phyloP scores from a whole-genome alignment of 30 jellyfish, hydroid and myxozoan genomes.

The Catostylus mosaicus region DNA sequence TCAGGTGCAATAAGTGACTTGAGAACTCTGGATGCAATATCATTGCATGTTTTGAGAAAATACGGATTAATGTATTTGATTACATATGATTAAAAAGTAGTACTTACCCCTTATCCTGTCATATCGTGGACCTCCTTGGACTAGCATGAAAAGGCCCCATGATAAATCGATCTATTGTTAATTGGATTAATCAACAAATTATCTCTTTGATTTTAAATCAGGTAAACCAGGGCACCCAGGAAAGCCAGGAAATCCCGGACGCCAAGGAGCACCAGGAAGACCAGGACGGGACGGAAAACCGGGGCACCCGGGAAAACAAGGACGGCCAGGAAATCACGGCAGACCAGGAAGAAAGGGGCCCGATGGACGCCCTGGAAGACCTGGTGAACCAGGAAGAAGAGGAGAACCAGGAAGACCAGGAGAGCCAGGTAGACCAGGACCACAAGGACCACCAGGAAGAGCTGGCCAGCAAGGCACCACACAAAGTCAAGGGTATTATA shows the following conservation, averaged over 20 bases:
- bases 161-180: no score
- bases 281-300: slow-evolving; percentile 51
- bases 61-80: no score
- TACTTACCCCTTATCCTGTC: no score
- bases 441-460: slow-evolving; percentile 41
- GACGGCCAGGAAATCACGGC: slow-evolving; percentile 49
- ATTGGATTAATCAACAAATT: no score
- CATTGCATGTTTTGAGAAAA: no score
- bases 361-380: slow-evolving; percentile 33
- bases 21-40: no score
- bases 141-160: no score
- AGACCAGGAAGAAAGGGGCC: slow-evolving; percentile 42
- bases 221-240: slow-evolving; percentile 53
- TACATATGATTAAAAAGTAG: no score
- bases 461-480: slow-evolving; percentile 25
- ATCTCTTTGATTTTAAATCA: neutral
- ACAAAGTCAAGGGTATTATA: slow-evolving; percentile 9
- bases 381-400: slow-evolving; percentile 39
- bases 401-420: slow-evolving; percentile 48
- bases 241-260: slow-evolving; percentile 45
- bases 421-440: slow-evolving; percentile 39
- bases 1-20: no score
- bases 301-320: slow-evolving; percentile 41
- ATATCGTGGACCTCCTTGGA: no score
- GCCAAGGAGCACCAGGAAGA: slow-evolving; percentile 42